These are phyloP conservation scores for Ceratotherium simum DNA, from an alignment of 2,113 vertebrate species.

Conservation along the genomic window DNA sequence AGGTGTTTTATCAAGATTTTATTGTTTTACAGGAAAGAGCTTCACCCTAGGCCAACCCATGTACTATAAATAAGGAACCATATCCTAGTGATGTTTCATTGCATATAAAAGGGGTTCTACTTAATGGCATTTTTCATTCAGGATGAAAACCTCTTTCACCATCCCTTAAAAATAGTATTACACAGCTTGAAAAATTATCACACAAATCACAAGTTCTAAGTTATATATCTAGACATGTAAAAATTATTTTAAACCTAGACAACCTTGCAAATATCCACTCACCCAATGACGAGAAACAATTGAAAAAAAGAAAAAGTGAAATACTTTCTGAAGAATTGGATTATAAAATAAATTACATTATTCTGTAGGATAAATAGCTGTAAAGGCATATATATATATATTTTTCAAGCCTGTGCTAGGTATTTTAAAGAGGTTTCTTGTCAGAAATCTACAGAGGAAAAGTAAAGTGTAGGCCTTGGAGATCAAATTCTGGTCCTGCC, in stretches of 20 bases:
- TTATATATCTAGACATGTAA: neutral
- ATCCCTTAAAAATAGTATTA: neutral
- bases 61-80: constrained; percentile 37
- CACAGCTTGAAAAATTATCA: neutral
- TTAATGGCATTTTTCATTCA: neutral
- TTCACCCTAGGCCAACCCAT: neutral
- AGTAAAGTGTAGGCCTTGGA: neutral
- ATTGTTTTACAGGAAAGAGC: constrained; percentile 46
- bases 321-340: neutral
- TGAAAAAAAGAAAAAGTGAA: neutral
- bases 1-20: constrained; percentile 20
- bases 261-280: neutral
- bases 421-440: neutral
- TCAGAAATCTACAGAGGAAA: constrained; percentile 38
- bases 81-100: neutral
- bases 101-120: neutral
- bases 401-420: neutral
- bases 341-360: neutral
- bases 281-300: neutral
- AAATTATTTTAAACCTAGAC: neutral
- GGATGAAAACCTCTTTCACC: neutral
- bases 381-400: neutral
- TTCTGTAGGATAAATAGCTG: neutral
- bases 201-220: neutral
- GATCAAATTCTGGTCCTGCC: neutral